Evolutionary conservation across 2,888 invertebrate genomes (phyloP), one percentile per base, ranked within the genome.

Genomic region (Acanthosepion pharaonis): DNA sequence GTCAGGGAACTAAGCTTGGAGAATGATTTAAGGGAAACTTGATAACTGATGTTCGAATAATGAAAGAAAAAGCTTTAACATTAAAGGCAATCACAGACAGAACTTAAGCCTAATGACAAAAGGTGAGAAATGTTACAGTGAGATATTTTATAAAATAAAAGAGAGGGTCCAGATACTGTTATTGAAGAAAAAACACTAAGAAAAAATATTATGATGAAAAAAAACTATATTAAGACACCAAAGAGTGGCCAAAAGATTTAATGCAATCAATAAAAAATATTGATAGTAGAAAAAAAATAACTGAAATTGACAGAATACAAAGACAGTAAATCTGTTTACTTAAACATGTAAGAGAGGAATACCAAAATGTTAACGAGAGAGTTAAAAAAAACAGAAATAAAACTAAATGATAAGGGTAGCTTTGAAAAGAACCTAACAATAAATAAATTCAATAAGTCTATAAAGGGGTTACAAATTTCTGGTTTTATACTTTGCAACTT

Each of bases 311-410:
- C 78, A 78, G 11, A 78, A 78, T 78, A 78, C n/a, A 78, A 78
- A 78, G 78, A 78, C n/a, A 78, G 11, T n/a, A 78, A 78, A 78
- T n/a, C 78, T 78, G 78, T 78, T 78, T 78, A 78, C 78, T 78
- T 78, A 78, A 78, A 59, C 59, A 59, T 59, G 59, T 59, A 23
- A 59, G 59, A 59, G 23, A 59, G 59, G 59, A 59, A 59, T 59
- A 59, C 59, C 59, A 59, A 59, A 59, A 59, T 59, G 5, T 59
- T 59, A 59, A 59, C 59, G 5, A 23, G 59, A 59, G 20, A 18
- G 20, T 23, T 59, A 59, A 59, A 59, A 59, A 11, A 78, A 28
- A 33, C 33, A 33, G 33, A 33, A 33, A 28, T 5, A 5, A 25
- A 64, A 28, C 64, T n/a, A 78, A 15, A 78, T 78, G 78, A 78